Evolutionary conservation across 2,113 vertebrate genomes (phyloP), one percentile per base, ranked within the genome.

Genomic region (Hiodon tergisus): DNA sequence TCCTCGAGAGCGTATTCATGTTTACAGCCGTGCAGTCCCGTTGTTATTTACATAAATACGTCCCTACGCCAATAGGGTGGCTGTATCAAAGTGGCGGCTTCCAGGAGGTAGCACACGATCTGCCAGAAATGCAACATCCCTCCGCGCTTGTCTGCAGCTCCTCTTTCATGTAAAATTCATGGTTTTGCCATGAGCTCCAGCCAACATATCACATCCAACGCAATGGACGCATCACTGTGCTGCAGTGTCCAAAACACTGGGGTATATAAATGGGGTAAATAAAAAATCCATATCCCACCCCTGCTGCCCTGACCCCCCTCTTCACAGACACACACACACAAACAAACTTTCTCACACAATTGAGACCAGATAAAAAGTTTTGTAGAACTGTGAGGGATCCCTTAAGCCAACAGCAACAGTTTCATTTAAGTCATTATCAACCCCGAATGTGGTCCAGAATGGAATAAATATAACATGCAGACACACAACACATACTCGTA

Each of bases 81-180:
- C 71, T 57, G 78, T 67, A 86, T 86, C 86, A 85, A 85, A 87
- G 80, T 86, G 81, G 81, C 79, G 77, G 73, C 78, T 78, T 86
- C 76, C n/a, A 62, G 75, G 78, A 89, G 73, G 82, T 87, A 80
- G 77, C 61, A 74, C 76, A 71, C 78, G 74, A 75, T 62, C 83
- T 78, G 59, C 13, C 3, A 61, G 73, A 83, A 86, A 76, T 72
- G 58, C 73, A 80, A 72, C 76, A 78, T 80, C 72, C 55, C 72
- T 17, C n/a, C 70, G 66, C 69, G 69, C 70, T 80, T 79, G 70
- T 78, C 78, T 79, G 65, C 60, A 69, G 50, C 75, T 9, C 67
- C 67, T 66, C 71, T 71, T 85, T 86, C 78, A 85, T 89, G 83
- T 86, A 84, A 84, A 85, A 89, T 83, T 86, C 80, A 89, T 86